Evolutionary conservation across 2,888 invertebrate species (phyloP), one percentile per base, ranked within the genome.

Genomic region (Noctua janthe): DNA sequence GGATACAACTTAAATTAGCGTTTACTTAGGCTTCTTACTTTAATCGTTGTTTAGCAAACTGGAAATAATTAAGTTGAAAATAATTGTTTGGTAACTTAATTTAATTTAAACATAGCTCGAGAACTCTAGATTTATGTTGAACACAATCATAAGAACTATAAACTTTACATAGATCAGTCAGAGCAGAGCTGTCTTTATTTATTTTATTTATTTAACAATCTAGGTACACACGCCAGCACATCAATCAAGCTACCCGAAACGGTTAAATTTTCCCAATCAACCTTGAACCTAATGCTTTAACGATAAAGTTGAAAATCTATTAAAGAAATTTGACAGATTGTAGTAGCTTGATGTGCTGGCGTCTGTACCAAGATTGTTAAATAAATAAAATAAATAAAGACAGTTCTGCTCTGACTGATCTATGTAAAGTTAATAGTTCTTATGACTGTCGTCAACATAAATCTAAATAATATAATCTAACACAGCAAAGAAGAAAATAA

Each of bases 61-160:
- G 35, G 13, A 72, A 82, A 82, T 75, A 29, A 86, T 76, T 86
- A 29, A 13, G 66, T 75, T 72, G 56, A 35, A 73, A 84, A 59
- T 59, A 59, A 80, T 67, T 39, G 66, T 51, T 66, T 39, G 11
- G 29, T 83, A 56, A 51, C 47, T 56, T 66, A 17, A 51, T 51
- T 78, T 51, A 15, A 66, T 29, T 56, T 56, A 49, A 82, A 51
- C 51, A 35, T 43, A 23, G 43, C 35, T 23, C 15, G 47, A 67
- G 43, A 82, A 71, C 23, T 47, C 17, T 23, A 23, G 51, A 59
- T 84, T 62, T 20, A 66, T 49, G 64, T 7, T 71, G 51, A 56
- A 39, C 7, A 70, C 43, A 11, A 10, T 10, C 17, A 54, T 8
- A n/a, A 47, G 35, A 54, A 35, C 35, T 54, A 11, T 20, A 23